Base-by-base conservation (phyloP, 2,888 invertebrate genomes). In the Ectemnius cavifrons region DNA sequence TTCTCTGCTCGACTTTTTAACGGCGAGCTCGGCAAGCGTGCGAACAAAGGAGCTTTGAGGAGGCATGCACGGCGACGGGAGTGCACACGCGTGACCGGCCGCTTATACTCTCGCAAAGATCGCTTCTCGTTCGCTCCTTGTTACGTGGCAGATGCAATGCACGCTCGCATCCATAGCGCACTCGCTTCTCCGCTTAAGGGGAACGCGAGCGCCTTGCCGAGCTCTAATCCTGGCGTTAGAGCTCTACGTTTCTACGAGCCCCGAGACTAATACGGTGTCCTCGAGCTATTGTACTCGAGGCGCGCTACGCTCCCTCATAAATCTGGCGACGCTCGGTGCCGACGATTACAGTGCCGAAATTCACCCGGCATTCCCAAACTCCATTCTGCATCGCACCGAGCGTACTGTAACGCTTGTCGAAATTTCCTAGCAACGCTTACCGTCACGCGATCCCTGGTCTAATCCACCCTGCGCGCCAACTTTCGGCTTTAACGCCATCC, bases 21-120 rank as follows among this genome's bases (percentile, higher is more conserved):
- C 73, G 63, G 72, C 46, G 66, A 61, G 64, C 68, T 67, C 52
- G 61, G 80, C 78, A 77, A 81, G 73, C 77, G 77, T 79, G 78
- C 64, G 79, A 83, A 86, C 85, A 86, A 86, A 86, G 81, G 85
- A 69, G 76, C 74, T 77, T 78, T 69, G 73, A 75, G 75, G 77
- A 77, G 73, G 80, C 67, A 59, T 63, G 60, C 37, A 37, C 37
- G 37, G 37, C 37, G 37, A 37, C 37, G 37, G 1, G 37, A 37
- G 37, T 37, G 37, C 37, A 37, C 37, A 37, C 37, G 37, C 37
- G 37, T 37, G 37, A 8, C 37, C 37, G 11, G 8, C 11, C 37
- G 37, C 37, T 11, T 37, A 37, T 37, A 37, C 37, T 37, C 11
- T 11, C 37, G 37, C 52, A 69, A 73, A 75, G 76, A 58, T 61